These are phyloP conservation scores for Crax fasciolata DNA, from an alignment of 2,797 vertebrate genomes.

Conservation along the genomic window DNA sequence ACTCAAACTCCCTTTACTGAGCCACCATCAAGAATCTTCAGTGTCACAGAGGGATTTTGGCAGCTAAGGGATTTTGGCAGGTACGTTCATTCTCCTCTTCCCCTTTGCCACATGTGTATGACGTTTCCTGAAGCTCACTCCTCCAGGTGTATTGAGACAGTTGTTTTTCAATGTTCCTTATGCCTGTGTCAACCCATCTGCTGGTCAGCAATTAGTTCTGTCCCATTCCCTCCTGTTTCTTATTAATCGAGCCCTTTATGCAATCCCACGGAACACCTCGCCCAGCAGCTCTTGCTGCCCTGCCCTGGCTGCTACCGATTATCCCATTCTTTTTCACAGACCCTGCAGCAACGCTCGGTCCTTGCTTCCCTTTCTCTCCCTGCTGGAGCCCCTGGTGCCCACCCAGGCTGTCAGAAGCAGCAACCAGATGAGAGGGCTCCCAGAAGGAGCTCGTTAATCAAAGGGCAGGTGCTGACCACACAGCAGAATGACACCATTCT, in stretches of 20 bases:
- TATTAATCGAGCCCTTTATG: constrained; percentile 6
- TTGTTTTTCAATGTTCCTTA: not conserved
- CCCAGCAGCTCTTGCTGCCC: not conserved
- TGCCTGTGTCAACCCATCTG: not conserved
- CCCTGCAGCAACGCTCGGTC: not conserved
- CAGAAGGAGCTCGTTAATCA: not conserved
- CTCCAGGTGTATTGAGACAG: not conserved
- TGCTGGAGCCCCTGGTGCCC: not conserved
- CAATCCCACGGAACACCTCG: not conserved
- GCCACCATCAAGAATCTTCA: not conserved
- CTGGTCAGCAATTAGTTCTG: not conserved
- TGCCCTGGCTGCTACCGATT: not conserved
- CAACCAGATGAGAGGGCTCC: not conserved
- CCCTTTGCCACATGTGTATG: not conserved
- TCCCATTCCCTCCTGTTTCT: constrained; percentile 14
- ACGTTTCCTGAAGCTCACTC: not conserved
- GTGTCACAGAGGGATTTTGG: not conserved
- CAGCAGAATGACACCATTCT: not conserved
- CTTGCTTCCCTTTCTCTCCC: not conserved
- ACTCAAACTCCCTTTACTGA: not conserved
- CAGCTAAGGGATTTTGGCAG: not conserved
- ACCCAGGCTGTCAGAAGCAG: not conserved
- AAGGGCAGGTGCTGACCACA: not conserved
- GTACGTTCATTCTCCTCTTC: not conserved
- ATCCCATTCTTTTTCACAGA: not conserved